Conservation (phyloP, 2,797 vertebrate species). For the Mycteria americana region DNA sequence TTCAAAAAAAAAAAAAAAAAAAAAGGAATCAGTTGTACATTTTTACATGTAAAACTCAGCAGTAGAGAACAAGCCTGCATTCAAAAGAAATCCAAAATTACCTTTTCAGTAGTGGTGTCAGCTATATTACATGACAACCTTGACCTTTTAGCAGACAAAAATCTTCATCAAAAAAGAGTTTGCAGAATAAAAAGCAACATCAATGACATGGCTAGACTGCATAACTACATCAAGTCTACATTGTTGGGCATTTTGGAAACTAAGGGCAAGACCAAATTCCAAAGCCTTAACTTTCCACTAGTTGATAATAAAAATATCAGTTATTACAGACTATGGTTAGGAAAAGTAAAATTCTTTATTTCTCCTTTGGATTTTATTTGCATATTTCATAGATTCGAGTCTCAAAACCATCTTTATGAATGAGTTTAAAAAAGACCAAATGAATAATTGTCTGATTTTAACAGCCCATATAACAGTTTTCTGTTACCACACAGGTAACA, state of each 20-base stretch:
- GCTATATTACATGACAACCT: background rate
- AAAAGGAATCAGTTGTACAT: background rate
- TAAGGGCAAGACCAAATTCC: background rate
- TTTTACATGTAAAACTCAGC: background rate
- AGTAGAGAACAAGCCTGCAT: background rate
- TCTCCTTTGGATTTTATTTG: background rate
- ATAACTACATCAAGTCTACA: background rate
- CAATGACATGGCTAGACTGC: background rate
- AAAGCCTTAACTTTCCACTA: background rate
- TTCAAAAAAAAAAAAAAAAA: background rate
- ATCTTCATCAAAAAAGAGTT: background rate
- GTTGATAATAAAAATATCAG: background rate
- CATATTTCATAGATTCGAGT: background rate
- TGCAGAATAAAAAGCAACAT: background rate
- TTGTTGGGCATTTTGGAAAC: background rate
- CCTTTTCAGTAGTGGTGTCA: background rate
- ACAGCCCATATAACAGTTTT: background rate
- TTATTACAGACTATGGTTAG: background rate
- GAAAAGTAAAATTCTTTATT: background rate
- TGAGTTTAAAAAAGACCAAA: background rate
- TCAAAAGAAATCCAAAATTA: background rate
- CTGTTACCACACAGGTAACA: background rate
- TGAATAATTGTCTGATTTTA: background rate
- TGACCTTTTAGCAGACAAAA: background rate
- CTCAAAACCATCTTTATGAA: background rate